These are phyloP conservation scores for Astatotilapia flaviijosephi DNA, from an alignment of 2,113 vertebrate species.

Conservation along the genomic window DNA sequence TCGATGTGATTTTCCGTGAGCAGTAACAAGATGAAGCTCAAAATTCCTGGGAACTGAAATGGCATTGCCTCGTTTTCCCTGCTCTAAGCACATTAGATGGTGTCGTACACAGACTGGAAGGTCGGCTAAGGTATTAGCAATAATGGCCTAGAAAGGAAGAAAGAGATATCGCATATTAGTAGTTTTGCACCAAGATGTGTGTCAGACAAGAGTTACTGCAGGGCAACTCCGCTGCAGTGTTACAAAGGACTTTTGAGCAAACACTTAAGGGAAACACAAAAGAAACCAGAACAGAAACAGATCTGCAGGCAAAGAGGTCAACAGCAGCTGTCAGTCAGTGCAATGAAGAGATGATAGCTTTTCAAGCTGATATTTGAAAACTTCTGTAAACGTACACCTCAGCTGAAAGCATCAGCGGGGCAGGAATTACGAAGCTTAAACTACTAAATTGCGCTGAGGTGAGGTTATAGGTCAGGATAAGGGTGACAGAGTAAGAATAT, in stretches of 20 bases:
- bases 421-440: background rate
- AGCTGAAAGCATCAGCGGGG: background rate
- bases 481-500: background rate
- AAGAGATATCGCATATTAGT: background rate
- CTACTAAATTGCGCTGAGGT: background rate
- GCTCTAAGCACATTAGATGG: background rate
- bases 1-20: background rate
- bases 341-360: background rate
- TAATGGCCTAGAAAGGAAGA: background rate
- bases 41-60: background rate
- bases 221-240: background rate
- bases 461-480: background rate
- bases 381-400: background rate
- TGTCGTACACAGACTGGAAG: background rate
- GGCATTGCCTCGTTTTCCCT: background rate
- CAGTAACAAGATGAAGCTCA: background rate
- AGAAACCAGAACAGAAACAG: background rate
- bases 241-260: background rate
- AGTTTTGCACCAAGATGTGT: background rate
- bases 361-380: constrained; percentile 1
- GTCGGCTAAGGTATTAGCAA: background rate
- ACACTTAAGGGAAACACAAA: background rate
- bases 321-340: background rate
- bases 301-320: background rate
- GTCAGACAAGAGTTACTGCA: background rate